A percentile compares a stretch with the other conserved stretches of the same genome.
Evolutionary conservation across 1,140 invertebrate genomes (phyloP).

Genomic region (Atta cephalotes): DNA sequence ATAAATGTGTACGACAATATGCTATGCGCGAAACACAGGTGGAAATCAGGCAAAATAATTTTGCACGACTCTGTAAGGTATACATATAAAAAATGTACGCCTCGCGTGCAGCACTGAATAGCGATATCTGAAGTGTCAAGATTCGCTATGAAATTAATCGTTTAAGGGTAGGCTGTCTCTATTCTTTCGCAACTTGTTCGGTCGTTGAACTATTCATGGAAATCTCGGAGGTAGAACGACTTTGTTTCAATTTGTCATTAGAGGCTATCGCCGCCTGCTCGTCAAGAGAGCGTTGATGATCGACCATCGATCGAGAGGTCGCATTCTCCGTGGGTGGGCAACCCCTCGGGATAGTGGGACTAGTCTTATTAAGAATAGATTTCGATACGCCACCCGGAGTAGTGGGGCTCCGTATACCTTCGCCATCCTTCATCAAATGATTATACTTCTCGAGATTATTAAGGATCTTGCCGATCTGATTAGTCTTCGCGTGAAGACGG

Average conservation of each 20-base stretch:
- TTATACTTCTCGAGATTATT: slow-evolving; percentile 95
- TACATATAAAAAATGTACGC: slow-evolving; percentile 54
- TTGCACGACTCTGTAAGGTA: slow-evolving; percentile 16
- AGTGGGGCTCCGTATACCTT: slow-evolving; percentile 86
- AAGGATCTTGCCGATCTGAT: slow-evolving; percentile 95
- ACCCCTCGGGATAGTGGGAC: slow-evolving; percentile 84
- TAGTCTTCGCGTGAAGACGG: slow-evolving; percentile 95
- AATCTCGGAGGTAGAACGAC: slow-evolving; percentile 60
- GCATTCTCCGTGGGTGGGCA: slow-evolving; percentile 43
- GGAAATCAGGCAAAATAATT: slow-evolving; percentile 39
- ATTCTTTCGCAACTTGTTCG: slow-evolving; percentile 53
- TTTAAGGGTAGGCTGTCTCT: slow-evolving; percentile 32
- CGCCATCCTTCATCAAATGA: slow-evolving; percentile 89
- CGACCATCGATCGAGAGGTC: neutral
- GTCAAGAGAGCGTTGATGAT: slow-evolving; percentile 50
- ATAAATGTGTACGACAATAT: neutral
- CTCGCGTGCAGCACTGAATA: slow-evolving; percentile 8
- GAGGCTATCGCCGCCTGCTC: slow-evolving; percentile 45
- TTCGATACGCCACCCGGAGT: slow-evolving; percentile 87
- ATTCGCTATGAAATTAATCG: slow-evolving; percentile 42
- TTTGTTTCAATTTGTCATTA: slow-evolving; percentile 50
- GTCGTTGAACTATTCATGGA: neutral
- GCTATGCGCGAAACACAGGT: slow-evolving; percentile 18
- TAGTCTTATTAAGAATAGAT: slow-evolving; percentile 83
- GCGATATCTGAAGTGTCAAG: slow-evolving; percentile 48